Evolutionary conservation across 2,797 vertebrate species (phyloP), one percentile per base, ranked within the genome.

Genomic region (Hozukius guyotensis): DNA sequence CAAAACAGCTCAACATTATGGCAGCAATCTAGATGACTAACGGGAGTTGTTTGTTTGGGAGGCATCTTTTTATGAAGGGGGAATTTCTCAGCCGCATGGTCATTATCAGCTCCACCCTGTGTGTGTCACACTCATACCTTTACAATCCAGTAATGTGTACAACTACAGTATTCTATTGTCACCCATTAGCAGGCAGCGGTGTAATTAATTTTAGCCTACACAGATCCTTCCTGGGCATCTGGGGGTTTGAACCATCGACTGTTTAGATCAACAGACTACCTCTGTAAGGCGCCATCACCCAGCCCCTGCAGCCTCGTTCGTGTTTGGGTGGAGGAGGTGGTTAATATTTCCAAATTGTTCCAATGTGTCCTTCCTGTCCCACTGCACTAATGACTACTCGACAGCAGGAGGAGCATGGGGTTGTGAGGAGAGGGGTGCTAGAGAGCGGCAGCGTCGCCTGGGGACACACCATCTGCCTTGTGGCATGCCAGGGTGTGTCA

Each of bases 391-490:
- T 90, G 90, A 87, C 90, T 78, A 66, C 73, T 83, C 31, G 59
- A 91, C 89, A 92, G 91, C 85, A 90, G 88, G 74, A 90, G 88
- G 64, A 92, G 84, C 69, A 79, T 34, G 68, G 87, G 81, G 84
- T 74, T 81, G 82, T 63, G 79, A 83, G 83, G 75, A 80, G 75
- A 77, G 85, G 87, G 84, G 77, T 78, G 82, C 75, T 49, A 52
- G 75, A 77, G 85, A 86, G 75, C 14, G 29, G 57, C 49, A 61
- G 79, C 42, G 4, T 64, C 34, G 88, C 93, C 93, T 70, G 78
- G 90, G 94, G 93, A 94, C 85, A 62, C 82, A 86, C 95, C 95
- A 94, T 95, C 95, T 95, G 95, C 87, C 92, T 90, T 78, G 89
- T 90, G 91, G 92, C 91, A 88, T 92, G 92, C 91, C 88, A 87